Evolutionary conservation across 2,797 vertebrate genomes (phyloP).

Genomic region (Euthynnus affinis): DNA sequence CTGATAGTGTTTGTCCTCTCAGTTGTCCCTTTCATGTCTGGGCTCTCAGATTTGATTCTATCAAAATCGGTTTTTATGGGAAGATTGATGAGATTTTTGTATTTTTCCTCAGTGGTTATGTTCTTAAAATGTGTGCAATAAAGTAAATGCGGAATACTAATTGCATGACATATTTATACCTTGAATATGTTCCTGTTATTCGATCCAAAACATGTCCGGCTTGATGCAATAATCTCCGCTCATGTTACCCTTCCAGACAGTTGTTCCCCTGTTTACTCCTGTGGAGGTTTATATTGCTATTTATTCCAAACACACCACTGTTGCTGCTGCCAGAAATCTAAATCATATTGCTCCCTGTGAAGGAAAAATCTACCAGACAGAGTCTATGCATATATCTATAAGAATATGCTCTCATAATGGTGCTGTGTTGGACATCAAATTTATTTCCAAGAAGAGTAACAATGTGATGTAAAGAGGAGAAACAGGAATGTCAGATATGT

Average conservation of each 20-base stretch:
- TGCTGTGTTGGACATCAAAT: conserved; percentile 3
- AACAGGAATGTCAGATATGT: neutral
- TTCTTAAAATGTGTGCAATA: conserved; percentile 7
- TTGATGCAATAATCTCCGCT: conserved; percentile 44
- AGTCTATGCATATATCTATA: neutral
- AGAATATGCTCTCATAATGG: conserved; percentile 2
- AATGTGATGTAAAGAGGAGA: conserved; percentile 1
- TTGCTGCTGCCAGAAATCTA: conserved; percentile 48
- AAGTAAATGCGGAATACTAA: conserved; percentile 20
- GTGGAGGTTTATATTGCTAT: conserved; percentile 43
- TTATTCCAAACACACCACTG: conserved; percentile 52
- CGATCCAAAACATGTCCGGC: conserved; percentile 25
- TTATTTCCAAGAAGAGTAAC: neutral
- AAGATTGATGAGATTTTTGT: conserved; percentile 15
- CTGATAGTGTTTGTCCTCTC: conserved; percentile 20
- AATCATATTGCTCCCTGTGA: conserved; percentile 39
- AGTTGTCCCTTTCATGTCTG: conserved; percentile 24
- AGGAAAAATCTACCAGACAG: conserved; percentile 31
- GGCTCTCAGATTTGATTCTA: conserved; percentile 9
- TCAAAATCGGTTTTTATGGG: conserved; percentile 14
- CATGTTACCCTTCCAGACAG: conserved; percentile 35
- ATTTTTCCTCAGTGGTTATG: neutral
- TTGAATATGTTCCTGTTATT: conserved; percentile 22
- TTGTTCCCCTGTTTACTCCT: conserved; percentile 39
- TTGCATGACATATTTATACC: neutral